phyloP scores from a whole-genome alignment of 2,113 vertebrate genomes.

The Microtus oregoni region DNA sequence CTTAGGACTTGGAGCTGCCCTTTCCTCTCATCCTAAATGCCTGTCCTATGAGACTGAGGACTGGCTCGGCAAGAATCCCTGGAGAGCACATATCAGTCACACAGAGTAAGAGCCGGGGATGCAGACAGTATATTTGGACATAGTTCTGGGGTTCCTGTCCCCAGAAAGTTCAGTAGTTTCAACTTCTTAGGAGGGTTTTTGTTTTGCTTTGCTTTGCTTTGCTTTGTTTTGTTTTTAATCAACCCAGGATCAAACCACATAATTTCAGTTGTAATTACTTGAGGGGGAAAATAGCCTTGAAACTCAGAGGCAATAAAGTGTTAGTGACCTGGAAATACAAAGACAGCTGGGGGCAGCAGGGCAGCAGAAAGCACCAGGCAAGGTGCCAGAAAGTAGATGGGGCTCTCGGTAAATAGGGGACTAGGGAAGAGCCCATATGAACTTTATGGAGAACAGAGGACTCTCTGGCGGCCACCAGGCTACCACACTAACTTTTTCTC shows the following conservation, averaged over 20 bases:
- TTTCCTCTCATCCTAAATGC: background rate
- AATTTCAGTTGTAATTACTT: slow-evolving; percentile 70
- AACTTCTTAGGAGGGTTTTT: background rate
- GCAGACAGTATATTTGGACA: background rate
- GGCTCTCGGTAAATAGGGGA: background rate
- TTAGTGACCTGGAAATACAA: slow-evolving; percentile 62
- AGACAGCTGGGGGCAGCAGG: slow-evolving; percentile 24
- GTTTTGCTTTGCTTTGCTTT: background rate
- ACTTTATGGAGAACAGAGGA: background rate
- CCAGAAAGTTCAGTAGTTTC: slow-evolving; percentile 50
- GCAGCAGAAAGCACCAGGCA: slow-evolving; percentile 16
- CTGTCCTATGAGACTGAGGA: background rate
- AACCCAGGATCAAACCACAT: slow-evolving; percentile 67
- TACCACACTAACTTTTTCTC: background rate
- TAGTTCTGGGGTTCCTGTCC: background rate
- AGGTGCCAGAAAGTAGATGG: too few relatives aligned
- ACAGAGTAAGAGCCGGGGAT: background rate
- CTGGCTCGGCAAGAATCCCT: background rate
- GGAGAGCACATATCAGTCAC: background rate
- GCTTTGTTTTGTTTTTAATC: slow-evolving; percentile 34
- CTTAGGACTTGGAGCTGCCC: background rate
- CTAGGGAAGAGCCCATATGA: background rate
- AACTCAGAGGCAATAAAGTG: slow-evolving; percentile 64
- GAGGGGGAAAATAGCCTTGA: slow-evolving; percentile 32
- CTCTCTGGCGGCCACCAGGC: background rate